These are phyloP conservation scores for Plutomurus gul DNA, from an alignment of 1,140 invertebrate species.

Conservation along the genomic window DNA sequence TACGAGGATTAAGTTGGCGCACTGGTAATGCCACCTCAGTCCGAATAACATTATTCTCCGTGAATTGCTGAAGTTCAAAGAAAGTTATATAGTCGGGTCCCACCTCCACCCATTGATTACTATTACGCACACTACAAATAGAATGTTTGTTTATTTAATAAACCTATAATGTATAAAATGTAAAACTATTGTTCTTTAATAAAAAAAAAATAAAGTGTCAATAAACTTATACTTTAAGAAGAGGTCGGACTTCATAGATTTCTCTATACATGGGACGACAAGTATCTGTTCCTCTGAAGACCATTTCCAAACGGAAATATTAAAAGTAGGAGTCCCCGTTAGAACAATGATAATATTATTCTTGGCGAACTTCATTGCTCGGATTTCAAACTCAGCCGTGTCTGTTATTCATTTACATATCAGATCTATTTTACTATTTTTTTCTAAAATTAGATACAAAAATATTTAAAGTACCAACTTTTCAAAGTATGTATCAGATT, in stretches of 20 bases:
- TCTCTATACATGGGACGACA: background rate
- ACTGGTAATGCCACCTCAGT: constrained; percentile 38
- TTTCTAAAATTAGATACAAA: background rate
- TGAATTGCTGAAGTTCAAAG: constrained; percentile 45
- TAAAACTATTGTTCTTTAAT: background rate
- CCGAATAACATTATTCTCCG: constrained; percentile 43
- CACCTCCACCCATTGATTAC: constrained; percentile 46
- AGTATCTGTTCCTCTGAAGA: constrained; percentile 16
- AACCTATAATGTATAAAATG: background rate
- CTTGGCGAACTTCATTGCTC: constrained; percentile 39
- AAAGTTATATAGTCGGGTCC: constrained; percentile 37
- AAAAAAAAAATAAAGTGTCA: too few species aligned
- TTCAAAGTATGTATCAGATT: background rate
- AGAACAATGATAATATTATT: constrained; percentile 41
- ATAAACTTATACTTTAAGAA: background rate
- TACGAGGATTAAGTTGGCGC: background rate
- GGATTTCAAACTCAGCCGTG: constrained; percentile 23
- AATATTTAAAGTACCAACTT: constrained; percentile 5
- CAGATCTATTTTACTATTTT: background rate
- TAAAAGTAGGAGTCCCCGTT: constrained; percentile 40
- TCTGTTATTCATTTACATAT: constrained; percentile 9
- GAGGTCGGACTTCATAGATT: background rate
- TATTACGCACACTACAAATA: constrained; percentile 25
- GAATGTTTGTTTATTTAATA: background rate
- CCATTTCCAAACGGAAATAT: constrained; percentile 41